A percentile compares a stretch with the other conserved stretches of the same genome.
phyloP scores from a whole-genome alignment of 2,113 vertebrate species.

The Nerophis lumbriciformis region DNA sequence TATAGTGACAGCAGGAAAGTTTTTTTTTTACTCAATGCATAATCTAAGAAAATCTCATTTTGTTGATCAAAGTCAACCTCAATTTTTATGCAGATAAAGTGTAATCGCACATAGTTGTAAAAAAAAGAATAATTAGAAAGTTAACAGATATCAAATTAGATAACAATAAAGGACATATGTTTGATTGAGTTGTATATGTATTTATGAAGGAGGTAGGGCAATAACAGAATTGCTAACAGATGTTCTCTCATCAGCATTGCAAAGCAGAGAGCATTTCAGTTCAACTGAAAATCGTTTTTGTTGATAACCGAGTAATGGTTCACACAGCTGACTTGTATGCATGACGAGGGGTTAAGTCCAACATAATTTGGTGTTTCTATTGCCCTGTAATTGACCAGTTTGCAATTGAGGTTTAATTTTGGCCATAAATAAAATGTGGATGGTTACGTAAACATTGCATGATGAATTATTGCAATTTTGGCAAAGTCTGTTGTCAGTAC shows the following conservation, averaged over 20 bases:
- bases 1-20: conserved; percentile 28
- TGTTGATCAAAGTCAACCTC: conserved; percentile 38
- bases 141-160: conserved; percentile 7
- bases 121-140: neutral
- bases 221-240: conserved; percentile 33
- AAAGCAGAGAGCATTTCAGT: neutral
- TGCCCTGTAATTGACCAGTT: too few relatives aligned
- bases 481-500: neutral
- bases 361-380: neutral
- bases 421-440: too few relatives aligned
- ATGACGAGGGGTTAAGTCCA: neutral
- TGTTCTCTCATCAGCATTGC: conserved; percentile 20
- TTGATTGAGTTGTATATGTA: conserved; percentile 13
- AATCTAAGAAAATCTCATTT: conserved; percentile 26
- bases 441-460: neutral
- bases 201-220: conserved; percentile 16
- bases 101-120: neutral
- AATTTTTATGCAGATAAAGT: neutral
- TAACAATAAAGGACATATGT: conserved; percentile 26
- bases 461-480: neutral
- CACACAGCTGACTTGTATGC: neutral
- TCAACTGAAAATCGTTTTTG: neutral
- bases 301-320: neutral
- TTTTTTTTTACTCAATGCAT: conserved; percentile 9
- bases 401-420: too few relatives aligned